Evolutionary conservation across 2,888 invertebrate species (phyloP).

Genomic region (Alloscopus bannaensis): DNA sequence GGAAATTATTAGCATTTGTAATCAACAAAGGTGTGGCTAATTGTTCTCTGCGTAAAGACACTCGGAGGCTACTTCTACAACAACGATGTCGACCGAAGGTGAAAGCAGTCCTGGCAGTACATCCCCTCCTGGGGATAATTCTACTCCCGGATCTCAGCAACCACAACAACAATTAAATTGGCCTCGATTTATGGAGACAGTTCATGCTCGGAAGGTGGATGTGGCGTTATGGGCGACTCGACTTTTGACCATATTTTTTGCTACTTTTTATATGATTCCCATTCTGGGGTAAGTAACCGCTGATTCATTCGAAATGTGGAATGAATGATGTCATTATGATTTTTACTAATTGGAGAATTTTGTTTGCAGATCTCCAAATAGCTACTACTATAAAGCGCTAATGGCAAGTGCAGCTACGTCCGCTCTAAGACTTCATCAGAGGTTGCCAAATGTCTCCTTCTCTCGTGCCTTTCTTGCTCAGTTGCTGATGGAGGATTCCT

Average conservation of each 20-base stretch:
- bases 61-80: not conserved
- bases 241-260: conserved; percentile 88
- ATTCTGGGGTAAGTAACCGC: conserved; percentile 90
- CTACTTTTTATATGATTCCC: conserved; percentile 89
- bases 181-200: conserved; percentile 59
- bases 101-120: conserved; percentile 21
- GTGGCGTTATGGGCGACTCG: conserved; percentile 92
- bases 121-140: not conserved
- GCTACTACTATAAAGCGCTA: conserved; percentile 92
- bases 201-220: conserved; percentile 89
- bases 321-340: too few species aligned
- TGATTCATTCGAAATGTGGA: too few species aligned
- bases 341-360: conserved; percentile 32
- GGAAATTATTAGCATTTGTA: too few species aligned
- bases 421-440: conserved; percentile 95
- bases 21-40: not conserved
- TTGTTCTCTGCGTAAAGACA: not conserved
- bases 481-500: conserved; percentile 92
- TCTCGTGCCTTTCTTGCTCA: conserved; percentile 88
- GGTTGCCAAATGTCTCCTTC: conserved; percentile 89
- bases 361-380: conserved; percentile 82
- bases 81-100: conserved; percentile 28
- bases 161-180: conserved; percentile 59
- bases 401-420: conserved; percentile 96
- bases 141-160: conserved; percentile 21